Percentiles rank a stretch among this genome's conserved stretches.
These are phyloP conservation scores for Dufourea novaeangliae DNA, from an alignment of 1,140 invertebrate species.

Conservation along the genomic window DNA sequence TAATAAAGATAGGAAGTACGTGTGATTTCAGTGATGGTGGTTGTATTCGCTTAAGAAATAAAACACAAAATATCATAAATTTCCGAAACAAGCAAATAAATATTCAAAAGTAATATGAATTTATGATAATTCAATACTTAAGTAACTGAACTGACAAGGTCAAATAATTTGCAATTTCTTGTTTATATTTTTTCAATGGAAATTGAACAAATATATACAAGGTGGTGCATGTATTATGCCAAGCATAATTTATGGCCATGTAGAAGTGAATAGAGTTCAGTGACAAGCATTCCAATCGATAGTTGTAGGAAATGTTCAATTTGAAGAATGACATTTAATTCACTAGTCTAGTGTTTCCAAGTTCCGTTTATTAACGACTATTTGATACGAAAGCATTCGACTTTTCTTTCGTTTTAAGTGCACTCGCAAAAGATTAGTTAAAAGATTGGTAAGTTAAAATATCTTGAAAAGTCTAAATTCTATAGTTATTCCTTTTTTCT, in stretches of 20 bases:
- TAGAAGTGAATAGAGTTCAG: background rate
- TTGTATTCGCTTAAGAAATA: background rate
- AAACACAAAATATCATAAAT: background rate
- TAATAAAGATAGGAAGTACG: slow-evolving; percentile 5
- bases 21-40: background rate
- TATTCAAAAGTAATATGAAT: background rate
- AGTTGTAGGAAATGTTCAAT: too few species aligned
- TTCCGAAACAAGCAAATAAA: too few species aligned
- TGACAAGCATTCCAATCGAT: background rate
- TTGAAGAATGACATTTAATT: too few species aligned
- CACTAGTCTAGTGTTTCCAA: too few species aligned
- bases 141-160: background rate
- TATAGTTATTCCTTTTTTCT: too few species aligned
- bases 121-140: background rate
- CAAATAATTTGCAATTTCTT: background rate
- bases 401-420: too few species aligned
- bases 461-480: too few species aligned
- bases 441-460: too few species aligned
- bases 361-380: too few species aligned
- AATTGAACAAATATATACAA: background rate
- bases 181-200: background rate
- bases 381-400: too few species aligned
- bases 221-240: background rate
- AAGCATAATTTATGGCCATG: background rate
- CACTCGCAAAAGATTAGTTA: too few species aligned